Evolutionary conservation across 1,140 invertebrate genomes (phyloP), one percentile per base, ranked within the genome.

Genomic region (Alviniconcha marisindica): DNA sequence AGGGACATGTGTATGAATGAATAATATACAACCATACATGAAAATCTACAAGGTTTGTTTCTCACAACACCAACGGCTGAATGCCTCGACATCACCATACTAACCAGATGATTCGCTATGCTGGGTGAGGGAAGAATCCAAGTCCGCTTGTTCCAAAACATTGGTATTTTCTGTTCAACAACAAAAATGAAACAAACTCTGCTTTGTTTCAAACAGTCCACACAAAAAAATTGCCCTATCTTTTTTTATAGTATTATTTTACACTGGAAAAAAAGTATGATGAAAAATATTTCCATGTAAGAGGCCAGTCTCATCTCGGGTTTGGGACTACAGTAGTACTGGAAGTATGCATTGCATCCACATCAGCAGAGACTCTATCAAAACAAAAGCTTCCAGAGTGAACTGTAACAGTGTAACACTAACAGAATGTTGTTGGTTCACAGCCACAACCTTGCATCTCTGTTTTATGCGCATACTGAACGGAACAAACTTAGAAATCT

Each of bases 11-110:
- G n/a, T n/a, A n/a, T n/a, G n/a, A n/a, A n/a, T n/a, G n/a, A n/a
- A n/a, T n/a, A n/a, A n/a, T n/a, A n/a, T n/a, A n/a, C n/a, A n/a
- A n/a, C n/a, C n/a, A n/a, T n/a, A n/a, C n/a, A n/a, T n/a, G n/a
- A n/a, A n/a, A n/a, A n/a, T n/a, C n/a, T n/a, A n/a, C n/a, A n/a
- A n/a, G n/a, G n/a, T n/a, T n/a, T n/a, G n/a, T n/a, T n/a, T n/a
- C n/a, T n/a, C 74, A 85, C 87, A 76, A 87, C 81, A 51, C 87
- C 85, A 69, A 85, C 83, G 77, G 77, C 81, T 51, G 21, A 76
- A 76, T 42, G 40, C 40, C 56, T 33, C 78, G 44, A 38, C 33
- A 36, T 15, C 18, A 18, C 18, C 5, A 71, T 71, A 71, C 69
- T 71, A 71, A 71, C 69, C 69, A 71, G 69, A 71, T 71, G 69